Evolutionary conservation across 2,113 vertebrate genomes (phyloP), one percentile per base, ranked within the genome.

Genomic region (Mustelus asterias): DNA sequence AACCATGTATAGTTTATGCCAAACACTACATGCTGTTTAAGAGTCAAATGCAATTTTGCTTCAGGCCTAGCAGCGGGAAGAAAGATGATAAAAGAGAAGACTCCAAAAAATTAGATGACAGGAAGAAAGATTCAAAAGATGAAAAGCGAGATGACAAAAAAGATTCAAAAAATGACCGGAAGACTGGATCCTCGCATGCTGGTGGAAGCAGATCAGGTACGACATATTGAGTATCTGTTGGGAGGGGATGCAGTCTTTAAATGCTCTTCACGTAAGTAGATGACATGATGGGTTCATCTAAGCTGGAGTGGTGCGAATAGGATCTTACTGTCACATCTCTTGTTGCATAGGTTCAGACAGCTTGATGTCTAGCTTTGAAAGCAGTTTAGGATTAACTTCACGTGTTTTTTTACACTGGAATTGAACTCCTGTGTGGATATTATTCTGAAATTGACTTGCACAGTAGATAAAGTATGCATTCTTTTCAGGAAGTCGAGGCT

Each of bases 51-150:
- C 69, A 33, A 48, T 48, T 72, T 54, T 95, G 44, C 95, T 89
- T 67, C 10, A 96, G 95, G 63, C 63, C 72, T 33, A 94, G 22
- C 67, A 99, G 98, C 96, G 99, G 99, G 88, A 98, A 98, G 60
- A 99, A 98, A 96, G 54, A 80, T 0, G 98, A 98, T 41, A 98
- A 97, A 65, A 97, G 97, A 88, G 97, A 98, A 7, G 99, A 99
- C 58, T 0, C 96, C 2, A 97, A 97, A 95, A 97, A 96, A 90
- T 96, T 96, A 0, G 98, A 96, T 29, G 96, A 96, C 14, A 95
- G 98, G 95, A 98, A 98, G 4, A 97, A 97, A 95, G 97, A 97
- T 72, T 97, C 97, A 86, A 98, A 98, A 97, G 98, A 98, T 37
- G 98, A 98, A 60, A 98, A 98, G 96, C 98, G 97, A 67, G 98